Percentiles rank a stretch among this genome's conserved stretches.
These are phyloP conservation scores for Anomalospiza imberbis DNA, from an alignment of 2,797 vertebrate species.

Conservation along the genomic window DNA sequence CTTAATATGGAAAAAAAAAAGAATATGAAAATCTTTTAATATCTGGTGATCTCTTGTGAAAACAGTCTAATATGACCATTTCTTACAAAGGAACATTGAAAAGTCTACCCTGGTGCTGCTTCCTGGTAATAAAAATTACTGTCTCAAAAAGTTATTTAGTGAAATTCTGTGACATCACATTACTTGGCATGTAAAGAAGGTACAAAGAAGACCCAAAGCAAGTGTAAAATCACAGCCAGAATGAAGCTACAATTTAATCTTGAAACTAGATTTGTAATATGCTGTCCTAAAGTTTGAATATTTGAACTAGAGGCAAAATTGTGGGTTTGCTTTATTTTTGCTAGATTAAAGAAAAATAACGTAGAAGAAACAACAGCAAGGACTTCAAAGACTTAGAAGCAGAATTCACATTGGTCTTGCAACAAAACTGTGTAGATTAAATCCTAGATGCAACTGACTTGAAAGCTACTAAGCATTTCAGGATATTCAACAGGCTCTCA, in stretches of 20 bases:
- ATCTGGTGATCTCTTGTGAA: neutral
- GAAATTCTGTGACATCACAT: neutral
- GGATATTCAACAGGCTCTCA: neutral
- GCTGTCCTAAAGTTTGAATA: neutral
- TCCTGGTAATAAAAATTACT: neutral
- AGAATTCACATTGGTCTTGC: neutral
- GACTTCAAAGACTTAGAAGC: neutral
- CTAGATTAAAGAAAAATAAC: neutral
- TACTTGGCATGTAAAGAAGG: neutral
- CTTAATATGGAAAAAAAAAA: neutral
- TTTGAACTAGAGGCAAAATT: neutral
- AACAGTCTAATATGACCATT: neutral
- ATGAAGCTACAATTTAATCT: neutral
- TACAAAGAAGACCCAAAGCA: neutral
- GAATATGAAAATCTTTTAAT: neutral
- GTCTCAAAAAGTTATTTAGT: neutral
- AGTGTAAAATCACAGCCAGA: neutral
- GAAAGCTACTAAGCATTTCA: neutral
- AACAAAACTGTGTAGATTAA: neutral
- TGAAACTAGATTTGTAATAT: neutral
- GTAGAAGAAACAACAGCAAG: neutral
- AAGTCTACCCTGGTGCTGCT: neutral
- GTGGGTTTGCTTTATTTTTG: neutral
- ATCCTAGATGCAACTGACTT: neutral
- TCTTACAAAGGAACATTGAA: neutral